Evolutionary conservation across 1,140 invertebrate genomes (phyloP), one percentile per base, ranked within the genome.

Genomic region (Campoletis sonorensis): DNA sequence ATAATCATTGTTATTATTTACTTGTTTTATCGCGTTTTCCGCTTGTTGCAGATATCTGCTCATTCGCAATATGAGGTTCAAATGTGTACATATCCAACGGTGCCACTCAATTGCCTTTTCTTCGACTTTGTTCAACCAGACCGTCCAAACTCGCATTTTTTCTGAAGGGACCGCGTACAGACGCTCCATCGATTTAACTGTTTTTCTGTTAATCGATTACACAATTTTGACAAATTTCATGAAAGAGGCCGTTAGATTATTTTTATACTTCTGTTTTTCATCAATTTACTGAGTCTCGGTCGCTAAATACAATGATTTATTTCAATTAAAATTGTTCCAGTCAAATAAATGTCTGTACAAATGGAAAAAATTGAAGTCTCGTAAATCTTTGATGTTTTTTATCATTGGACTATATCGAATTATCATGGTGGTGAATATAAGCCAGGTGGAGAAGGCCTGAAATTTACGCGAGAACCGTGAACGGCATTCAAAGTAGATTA

Each of bases 71-170:
- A 80, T 61, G n/a, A 89, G 78, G 83, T 89, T 85, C 51, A 87
- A 86, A 77, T 89, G 79, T 16, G 84, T 76, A 15, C 82, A 78
- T 49, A 90, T 79, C 89, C 88, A 90, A 23, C 81, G 79, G 11
- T 88, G 84, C 88, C 87, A 90, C 54, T 89, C 84, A 75, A 84
- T 78, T 16, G 85, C 83, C 23, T 84, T 64, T 10, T 89, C 86
- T 7, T 79, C 82, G n/a, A 90, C 70, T 79, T 86, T 84, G 37
- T 76, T 73, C 54, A 90, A 79, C 89, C 89, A 89, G 33, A 81
- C 49, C 49, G 76, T 81, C 89, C 86, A 88, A 8, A 86, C 79
- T 15, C 86, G 85, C 61, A 87, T 58, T 30, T 87, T 86, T 68
- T 90, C 84, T 64, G 86, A 85, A n/a, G 87, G 77, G 30, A 88